These are phyloP conservation scores for Pantelozetes paolii DNA, from an alignment of 2,888 invertebrate genomes.

Conservation along the genomic window DNA sequence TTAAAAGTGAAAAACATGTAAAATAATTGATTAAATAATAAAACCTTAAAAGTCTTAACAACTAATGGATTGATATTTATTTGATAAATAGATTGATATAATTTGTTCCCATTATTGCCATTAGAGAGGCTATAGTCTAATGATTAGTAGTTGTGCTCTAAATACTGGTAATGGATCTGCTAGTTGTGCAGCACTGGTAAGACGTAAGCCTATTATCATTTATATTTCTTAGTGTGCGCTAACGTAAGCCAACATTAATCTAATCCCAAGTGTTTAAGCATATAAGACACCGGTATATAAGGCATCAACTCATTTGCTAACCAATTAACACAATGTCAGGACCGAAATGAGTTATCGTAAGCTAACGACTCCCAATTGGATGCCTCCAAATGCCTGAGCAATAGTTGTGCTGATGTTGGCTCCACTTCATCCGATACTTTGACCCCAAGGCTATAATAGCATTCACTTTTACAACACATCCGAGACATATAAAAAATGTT, in stretches of 20 bases:
- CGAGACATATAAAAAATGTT: slow-evolving; percentile 30
- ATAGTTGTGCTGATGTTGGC: slow-evolving; percentile 18
- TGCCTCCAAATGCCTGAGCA: slow-evolving; percentile 20
- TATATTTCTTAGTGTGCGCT: slow-evolving; percentile 28
- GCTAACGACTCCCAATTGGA: slow-evolving; percentile 35
- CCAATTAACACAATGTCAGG: slow-evolving; percentile 39
- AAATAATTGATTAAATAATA: background rate
- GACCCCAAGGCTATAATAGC: slow-evolving; percentile 29
- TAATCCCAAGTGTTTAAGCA: slow-evolving; percentile 16
- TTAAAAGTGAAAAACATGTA: background rate
- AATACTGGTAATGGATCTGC: background rate
- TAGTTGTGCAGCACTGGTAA: background rate
- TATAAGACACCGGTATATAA: slow-evolving; percentile 11
- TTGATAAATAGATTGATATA: slow-evolving; percentile 22
- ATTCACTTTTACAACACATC: slow-evolving; percentile 27
- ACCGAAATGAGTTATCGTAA: slow-evolving; percentile 36
- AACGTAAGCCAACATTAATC: slow-evolving; percentile 29
- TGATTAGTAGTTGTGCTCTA: slow-evolving; percentile 27
- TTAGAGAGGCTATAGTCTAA: background rate
- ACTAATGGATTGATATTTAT: slow-evolving; percentile 5
- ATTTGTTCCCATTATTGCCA: slow-evolving; percentile 6
- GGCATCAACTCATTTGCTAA: slow-evolving; percentile 33
- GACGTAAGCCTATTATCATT: slow-evolving; percentile 24
- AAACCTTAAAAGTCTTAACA: background rate
- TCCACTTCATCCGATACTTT: slow-evolving; percentile 22